Conservation (phyloP, 2,113 vertebrate species). For the Macrotis lagotis region DNA sequence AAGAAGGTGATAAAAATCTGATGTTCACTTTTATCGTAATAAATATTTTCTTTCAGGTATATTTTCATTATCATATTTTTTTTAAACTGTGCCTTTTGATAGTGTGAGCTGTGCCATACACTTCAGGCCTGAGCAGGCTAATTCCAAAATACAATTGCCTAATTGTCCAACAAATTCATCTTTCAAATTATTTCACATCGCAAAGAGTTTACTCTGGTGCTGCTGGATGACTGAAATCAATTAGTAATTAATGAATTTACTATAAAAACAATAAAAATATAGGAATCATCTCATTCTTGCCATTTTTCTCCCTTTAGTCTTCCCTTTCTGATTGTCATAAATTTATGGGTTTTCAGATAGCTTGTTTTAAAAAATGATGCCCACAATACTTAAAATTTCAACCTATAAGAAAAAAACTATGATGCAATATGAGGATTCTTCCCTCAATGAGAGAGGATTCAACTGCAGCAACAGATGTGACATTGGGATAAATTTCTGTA, state of each 20-base stretch:
- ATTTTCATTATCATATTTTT: constrained; percentile 54
- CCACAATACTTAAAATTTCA: constrained; percentile 65
- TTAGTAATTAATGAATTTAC: constrained; percentile 79
- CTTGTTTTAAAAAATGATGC: constrained; percentile 66
- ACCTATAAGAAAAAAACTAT: constrained; percentile 24
- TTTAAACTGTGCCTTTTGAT: constrained; percentile 70
- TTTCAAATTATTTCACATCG: constrained; percentile 43
- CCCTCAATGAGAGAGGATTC: neutral
- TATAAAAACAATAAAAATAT: constrained; percentile 76
- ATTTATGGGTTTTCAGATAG: constrained; percentile 68
- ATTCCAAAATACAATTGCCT: constrained; percentile 41
- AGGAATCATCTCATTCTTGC: constrained; percentile 70
- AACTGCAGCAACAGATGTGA: constrained; percentile 37
- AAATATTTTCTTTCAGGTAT: constrained; percentile 33
- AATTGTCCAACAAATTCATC: constrained; percentile 49
- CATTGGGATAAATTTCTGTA: constrained; percentile 54
- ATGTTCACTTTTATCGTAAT: constrained; percentile 34
- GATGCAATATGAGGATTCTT: constrained; percentile 45
- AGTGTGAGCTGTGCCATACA: constrained; percentile 53
- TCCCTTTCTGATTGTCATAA: constrained; percentile 62
- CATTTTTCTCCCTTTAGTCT: constrained; percentile 60
- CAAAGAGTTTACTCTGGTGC: constrained; percentile 70
- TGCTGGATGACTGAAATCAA: constrained; percentile 74
- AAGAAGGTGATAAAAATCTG: constrained; percentile 39
- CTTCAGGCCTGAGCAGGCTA: constrained; percentile 51